Base-by-base conservation (phyloP, 2,888 invertebrate species). In the Rotaria sp. region DNA sequence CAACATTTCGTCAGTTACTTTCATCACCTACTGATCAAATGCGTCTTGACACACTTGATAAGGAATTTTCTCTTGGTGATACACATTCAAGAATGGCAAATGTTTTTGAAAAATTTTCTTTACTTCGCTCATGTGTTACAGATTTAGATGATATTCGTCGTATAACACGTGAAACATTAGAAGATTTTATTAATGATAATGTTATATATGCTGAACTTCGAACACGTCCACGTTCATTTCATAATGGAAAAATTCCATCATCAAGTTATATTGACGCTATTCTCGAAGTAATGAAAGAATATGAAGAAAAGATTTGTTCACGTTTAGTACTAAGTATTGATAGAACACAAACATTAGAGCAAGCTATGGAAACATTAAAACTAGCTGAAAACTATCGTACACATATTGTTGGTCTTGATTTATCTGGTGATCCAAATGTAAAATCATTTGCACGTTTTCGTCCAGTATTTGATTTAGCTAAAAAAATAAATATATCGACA, bases 101-200 rank as follows among this genome's bases (percentile, higher is more conserved):
- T 85, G n/a, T 50, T 30, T 86, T 86, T 38, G 85, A 85, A 75
- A 55, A 80, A 38, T 86, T 86, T 57, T 48, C 74, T 38, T 80
- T 86, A 55, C 45, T 86, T 35, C 86, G 85, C 75, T 85, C 85
- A n/a, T 57, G 85, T 50, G 50, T 86, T 11, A 86, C 67, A 41
- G 85, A 86, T 55, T 26, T 75, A 75, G 57, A 86, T 15, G 85
- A 85, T 45, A 26, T 86, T 15, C 52, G 74, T 75, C 85, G 80
- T 55, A 80, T 86, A 2, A 86, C 86, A 35, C n/a, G 50, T 13
- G 86, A 86, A 38, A 85, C 85, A 45, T 84, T 86, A 26, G 26
- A 86, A 80, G 86, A 86, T 86, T 86, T 86, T 45, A 41, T 67
- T 30, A 26, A n/a, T 26, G 86, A 86, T 52, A 80, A 85, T 84